Conservation (phyloP, 1,140 invertebrate genomes). For the Adoxophyes honmai region DNA sequence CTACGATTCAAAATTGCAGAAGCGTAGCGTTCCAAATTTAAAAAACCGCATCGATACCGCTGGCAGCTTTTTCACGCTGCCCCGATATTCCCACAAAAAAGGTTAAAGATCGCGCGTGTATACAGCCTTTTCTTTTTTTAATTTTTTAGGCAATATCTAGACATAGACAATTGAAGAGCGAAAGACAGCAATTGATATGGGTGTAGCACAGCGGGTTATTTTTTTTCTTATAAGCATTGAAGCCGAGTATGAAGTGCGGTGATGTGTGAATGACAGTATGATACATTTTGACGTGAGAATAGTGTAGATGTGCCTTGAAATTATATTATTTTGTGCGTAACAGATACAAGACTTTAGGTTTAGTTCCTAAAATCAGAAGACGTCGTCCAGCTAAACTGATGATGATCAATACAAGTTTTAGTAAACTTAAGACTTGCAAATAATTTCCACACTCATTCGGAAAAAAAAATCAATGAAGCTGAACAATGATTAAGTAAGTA, state of each 20-base stretch:
- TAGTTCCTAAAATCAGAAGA: no score
- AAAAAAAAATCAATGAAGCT: no score
- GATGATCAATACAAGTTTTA: no score
- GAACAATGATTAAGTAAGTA: no score
- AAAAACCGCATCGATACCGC: conserved; percentile 7
- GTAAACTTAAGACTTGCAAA: no score
- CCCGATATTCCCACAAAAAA: conserved; percentile 14
- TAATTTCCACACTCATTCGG: no score
- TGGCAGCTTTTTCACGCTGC: conserved; percentile 11
- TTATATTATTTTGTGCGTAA: no score
- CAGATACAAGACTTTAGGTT: no score
- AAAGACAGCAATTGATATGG: conserved; percentile 39
- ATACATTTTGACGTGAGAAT: conserved; percentile 16
- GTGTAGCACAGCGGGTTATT: conserved; percentile 36
- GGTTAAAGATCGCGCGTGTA: conserved; percentile 7
- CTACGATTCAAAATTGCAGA: neutral
- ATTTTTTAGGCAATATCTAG: conserved; percentile 9
- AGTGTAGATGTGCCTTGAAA: neutral
- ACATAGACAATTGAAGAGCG: conserved; percentile 11
- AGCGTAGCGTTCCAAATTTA: neutral
- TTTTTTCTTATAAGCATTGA: conserved; percentile 38
- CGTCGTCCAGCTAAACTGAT: no score
- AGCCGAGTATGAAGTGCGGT: conserved; percentile 33
- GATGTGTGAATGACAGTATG: conserved; percentile 38
- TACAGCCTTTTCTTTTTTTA: conserved; percentile 17